Conservation (phyloP, 2,888 invertebrate genomes). For the Epinotia ramella region DNA sequence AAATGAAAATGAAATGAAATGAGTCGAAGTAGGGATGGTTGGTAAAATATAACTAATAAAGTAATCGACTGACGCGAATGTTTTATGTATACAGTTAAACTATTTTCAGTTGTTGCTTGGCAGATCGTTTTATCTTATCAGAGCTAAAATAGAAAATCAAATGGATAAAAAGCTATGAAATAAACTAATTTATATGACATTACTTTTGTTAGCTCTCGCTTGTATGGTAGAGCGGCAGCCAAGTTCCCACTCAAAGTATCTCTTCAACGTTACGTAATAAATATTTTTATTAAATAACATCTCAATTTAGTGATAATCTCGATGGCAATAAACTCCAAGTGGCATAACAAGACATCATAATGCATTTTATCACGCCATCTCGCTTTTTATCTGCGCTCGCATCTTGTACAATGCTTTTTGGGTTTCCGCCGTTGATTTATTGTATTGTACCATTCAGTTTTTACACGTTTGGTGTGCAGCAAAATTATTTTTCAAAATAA, state of each 20-base stretch:
- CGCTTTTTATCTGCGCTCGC: slow-evolving; percentile 28
- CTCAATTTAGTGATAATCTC: slow-evolving; percentile 41
- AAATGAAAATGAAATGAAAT: no score
- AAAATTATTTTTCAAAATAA: slow-evolving; percentile 34
- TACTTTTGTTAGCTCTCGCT: background rate
- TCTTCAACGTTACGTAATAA: slow-evolving; percentile 9
- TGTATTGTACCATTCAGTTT: slow-evolving; percentile 31
- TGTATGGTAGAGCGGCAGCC: slow-evolving; percentile 13
- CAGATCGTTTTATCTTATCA: no score
- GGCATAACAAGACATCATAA: slow-evolving; percentile 45
- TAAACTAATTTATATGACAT: background rate
- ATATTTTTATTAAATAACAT: slow-evolving; percentile 34
- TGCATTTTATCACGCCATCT: slow-evolving; percentile 43
- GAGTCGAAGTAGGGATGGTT: no score
- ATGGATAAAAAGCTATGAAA: no score
- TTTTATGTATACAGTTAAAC: no score
- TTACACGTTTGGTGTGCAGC: slow-evolving; percentile 35
- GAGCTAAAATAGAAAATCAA: no score
- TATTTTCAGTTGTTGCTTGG: no score
- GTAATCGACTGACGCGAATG: no score
- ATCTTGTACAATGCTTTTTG: slow-evolving; percentile 33
- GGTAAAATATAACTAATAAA: no score
- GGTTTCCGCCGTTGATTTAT: slow-evolving; percentile 40
- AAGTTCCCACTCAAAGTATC: background rate
- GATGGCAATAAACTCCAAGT: slow-evolving; percentile 36